Evolutionary conservation across 1,140 invertebrate species (phyloP).

Genomic region (Caenorhabditis latens): DNA sequence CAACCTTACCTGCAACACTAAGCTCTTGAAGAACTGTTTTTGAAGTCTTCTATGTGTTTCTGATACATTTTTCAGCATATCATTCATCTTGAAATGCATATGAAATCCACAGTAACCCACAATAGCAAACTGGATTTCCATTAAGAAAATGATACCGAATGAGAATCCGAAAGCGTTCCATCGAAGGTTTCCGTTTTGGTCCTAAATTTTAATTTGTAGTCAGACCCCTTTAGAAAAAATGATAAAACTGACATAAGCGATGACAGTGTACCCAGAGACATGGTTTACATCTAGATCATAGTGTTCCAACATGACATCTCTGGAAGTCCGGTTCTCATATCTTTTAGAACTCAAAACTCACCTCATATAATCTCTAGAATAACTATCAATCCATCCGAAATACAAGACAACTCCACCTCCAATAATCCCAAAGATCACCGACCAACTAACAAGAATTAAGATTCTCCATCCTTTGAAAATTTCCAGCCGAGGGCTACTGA

Average conservation of each 20-base stretch:
- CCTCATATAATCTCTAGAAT: constrained; percentile 15
- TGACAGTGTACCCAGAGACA: constrained; percentile 11
- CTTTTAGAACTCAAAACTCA: not conserved
- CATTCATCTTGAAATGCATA: constrained; percentile 17
- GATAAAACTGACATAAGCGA: not conserved
- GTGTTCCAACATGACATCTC: not conserved
- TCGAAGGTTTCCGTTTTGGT: not conserved
- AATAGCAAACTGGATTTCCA: constrained; percentile 1
- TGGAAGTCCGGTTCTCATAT: not conserved
- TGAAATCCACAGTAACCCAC: not conserved
- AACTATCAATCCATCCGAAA: constrained; percentile 23
- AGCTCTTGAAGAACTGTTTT: constrained; percentile 15
- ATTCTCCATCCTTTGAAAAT: constrained; percentile 1
- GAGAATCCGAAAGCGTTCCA: not conserved
- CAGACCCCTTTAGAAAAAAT: no score
- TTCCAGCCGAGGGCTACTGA: not conserved
- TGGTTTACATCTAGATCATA: not conserved
- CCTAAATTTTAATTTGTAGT: not conserved
- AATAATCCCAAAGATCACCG: not conserved
- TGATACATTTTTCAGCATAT: constrained; percentile 16
- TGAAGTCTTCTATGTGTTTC: not conserved
- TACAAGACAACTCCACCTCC: not conserved
- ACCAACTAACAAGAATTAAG: not conserved
- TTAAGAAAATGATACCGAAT: not conserved
- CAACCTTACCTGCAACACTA: not conserved